Conservation (phyloP, 2,113 vertebrate genomes). For the Penelope pileata region DNA sequence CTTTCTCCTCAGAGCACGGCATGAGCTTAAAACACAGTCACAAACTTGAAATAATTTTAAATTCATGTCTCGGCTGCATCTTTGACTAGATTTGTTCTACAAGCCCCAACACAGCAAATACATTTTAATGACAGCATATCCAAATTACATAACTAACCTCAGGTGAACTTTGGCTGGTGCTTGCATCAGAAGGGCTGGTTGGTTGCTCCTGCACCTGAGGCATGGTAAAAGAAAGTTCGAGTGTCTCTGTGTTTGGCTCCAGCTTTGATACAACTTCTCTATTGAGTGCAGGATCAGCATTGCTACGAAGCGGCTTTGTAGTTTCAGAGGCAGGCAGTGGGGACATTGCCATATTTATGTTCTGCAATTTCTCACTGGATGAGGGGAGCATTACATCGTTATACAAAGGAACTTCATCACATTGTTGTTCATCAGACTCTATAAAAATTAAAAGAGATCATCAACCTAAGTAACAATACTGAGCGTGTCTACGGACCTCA, state of each 20-base stretch:
- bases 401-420: constrained; percentile 91
- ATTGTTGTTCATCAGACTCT: constrained; percentile 87
- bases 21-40: background rate
- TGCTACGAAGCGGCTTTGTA: constrained; percentile 82
- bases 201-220: constrained; percentile 78
- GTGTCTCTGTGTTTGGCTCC: constrained; percentile 79
- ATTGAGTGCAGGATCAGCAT: constrained; percentile 80
- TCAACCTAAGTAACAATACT: constrained; percentile 58
- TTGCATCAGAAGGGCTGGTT: constrained; percentile 77
- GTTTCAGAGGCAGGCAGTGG: constrained; percentile 86
- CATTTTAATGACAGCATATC: background rate
- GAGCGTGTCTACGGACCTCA: constrained; percentile 27
- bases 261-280: constrained; percentile 82
- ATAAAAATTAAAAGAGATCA: constrained; percentile 73
- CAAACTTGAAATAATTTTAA: background rate
- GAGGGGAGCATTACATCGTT: constrained; percentile 97
- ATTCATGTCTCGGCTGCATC: background rate
- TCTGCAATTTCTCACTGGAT: constrained; percentile 84
- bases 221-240: constrained; percentile 82
- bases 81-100: background rate
- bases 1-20: background rate
- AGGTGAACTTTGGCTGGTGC: constrained; percentile 81
- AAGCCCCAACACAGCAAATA: background rate
- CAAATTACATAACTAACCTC: constrained; percentile 77
- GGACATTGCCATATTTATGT: constrained; percentile 87